These are phyloP conservation scores for Engraulis encrasicolus DNA, from an alignment of 2,113 vertebrate genomes.

Conservation along the genomic window DNA sequence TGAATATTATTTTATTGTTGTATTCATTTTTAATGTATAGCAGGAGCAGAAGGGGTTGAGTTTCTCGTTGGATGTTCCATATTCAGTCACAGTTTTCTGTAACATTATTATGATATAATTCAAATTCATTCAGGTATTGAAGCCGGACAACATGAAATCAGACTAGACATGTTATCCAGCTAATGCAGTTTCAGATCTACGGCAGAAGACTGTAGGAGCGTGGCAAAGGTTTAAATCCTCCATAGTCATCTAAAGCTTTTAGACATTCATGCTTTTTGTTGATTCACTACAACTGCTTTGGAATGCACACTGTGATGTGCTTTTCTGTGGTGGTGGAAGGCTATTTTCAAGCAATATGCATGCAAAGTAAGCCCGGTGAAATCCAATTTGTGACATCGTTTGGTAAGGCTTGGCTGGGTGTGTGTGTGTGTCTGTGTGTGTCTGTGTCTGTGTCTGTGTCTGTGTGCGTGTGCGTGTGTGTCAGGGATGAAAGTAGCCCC, in stretches of 20 bases:
- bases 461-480: too few relatives aligned
- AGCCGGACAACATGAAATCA: neutral
- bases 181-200: neutral
- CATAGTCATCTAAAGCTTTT: neutral
- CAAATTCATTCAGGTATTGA: neutral
- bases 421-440: too few relatives aligned
- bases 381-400: slow-evolving; percentile 65
- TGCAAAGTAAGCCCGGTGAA: slow-evolving; percentile 61
- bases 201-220: neutral
- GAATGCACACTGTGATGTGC: slow-evolving; percentile 39
- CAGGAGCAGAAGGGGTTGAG: too few relatives aligned
- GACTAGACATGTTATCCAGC: neutral
- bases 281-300: slow-evolving; percentile 43
- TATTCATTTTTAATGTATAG: too few relatives aligned
- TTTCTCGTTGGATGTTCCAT: too few relatives aligned
- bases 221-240: neutral
- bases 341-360: slow-evolving; percentile 61
- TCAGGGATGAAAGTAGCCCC: slow-evolving; percentile 1
- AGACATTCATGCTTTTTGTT: slow-evolving; percentile 48
- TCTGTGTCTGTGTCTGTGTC: too few relatives aligned
- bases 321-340: slow-evolving; percentile 49
- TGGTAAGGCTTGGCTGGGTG: too few relatives aligned
- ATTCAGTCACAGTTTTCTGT: neutral
- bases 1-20: too few relatives aligned
- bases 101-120: neutral